Percentiles rank a stretch among this genome's conserved stretches.
These are phyloP conservation scores for Anas bernieri DNA, from an alignment of 2,797 vertebrate species.

Conservation along the genomic window DNA sequence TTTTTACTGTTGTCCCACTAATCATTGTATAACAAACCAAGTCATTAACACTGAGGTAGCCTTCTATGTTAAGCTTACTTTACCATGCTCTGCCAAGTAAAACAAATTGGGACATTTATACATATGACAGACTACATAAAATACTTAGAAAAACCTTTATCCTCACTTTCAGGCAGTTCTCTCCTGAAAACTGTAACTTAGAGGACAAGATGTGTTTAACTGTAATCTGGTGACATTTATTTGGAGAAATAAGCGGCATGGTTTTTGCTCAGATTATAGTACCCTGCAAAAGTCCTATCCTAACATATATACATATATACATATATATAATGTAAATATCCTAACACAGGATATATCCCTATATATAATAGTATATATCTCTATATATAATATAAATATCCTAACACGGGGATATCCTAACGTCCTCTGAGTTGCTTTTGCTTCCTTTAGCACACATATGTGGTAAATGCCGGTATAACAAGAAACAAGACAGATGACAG, in stretches of 20 bases:
- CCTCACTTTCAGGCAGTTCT: neutral
- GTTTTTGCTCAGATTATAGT: neutral
- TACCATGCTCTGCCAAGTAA: neutral
- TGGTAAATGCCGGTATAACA: neutral
- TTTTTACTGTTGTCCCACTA: neutral
- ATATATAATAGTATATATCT: too few relatives aligned
- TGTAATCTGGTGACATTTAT: neutral
- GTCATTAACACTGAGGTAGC: neutral
- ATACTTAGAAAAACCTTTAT: neutral
- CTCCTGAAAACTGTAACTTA: neutral
- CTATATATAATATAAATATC: neutral
- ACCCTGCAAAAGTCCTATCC: neutral
- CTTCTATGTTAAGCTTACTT: neutral
- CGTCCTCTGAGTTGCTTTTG: neutral
- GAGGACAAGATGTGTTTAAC: neutral
- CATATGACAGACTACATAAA: fast-evolving
- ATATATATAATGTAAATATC: neutral
- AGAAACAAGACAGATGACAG: neutral
- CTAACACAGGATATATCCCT: neutral
- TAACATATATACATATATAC: neutral
- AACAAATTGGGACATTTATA: neutral
- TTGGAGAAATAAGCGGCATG: neutral
- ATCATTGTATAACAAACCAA: neutral
- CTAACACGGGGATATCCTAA: neutral
- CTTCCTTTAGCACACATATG: neutral